Evolutionary conservation across 2,797 vertebrate genomes (phyloP), one percentile per base, ranked within the genome.

Genomic region (Dendrocincla fuliginosa): DNA sequence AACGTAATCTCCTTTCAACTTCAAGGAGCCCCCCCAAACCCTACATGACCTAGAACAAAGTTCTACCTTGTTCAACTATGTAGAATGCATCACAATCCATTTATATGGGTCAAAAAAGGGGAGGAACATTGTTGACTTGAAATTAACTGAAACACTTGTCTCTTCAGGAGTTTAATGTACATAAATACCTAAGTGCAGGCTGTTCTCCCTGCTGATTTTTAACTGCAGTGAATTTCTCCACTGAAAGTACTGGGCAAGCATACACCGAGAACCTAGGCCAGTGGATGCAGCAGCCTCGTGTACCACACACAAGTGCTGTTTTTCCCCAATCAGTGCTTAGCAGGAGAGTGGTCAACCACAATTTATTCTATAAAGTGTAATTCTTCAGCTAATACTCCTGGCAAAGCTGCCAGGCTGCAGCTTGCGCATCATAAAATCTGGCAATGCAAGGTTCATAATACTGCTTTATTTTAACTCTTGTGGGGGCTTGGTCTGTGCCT

Each of bases 401-500:
- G 20, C 56, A 80, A 41, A 88, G 71, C 46, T 77, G 52, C 35
- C 63, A 61, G 84, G 22, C 69, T 59, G 69, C 39, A 73, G 70
- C 9, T 52, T 1, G 5, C 9, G 50, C 63, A 81, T 52, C 69
- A 76, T n/a, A 37, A 84, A 56, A 23, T 53, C 55, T 50, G 44
- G 80, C 65, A 65, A 32, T n/a, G 37, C 61, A 87, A 81, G 47
- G 55, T 57, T 81, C 75, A 55, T 22, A 39, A n/a, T 16, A 55
- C 61, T 59, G 68, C 77, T 87, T 55, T 47, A 57, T 68, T 87
- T 89, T 70, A 88, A 83, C 55, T 87, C 87, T 61, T 84, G 27
- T 39, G 24, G 18, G 55, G 71, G 75, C 82, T 90, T 79, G 32
- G 39, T 84, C 77, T 84, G 75, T 79, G 84, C 65, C 68, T 71